These are phyloP conservation scores for Barnardius zonarius DNA, from an alignment of 2,113 vertebrate genomes.

Conservation along the genomic window DNA sequence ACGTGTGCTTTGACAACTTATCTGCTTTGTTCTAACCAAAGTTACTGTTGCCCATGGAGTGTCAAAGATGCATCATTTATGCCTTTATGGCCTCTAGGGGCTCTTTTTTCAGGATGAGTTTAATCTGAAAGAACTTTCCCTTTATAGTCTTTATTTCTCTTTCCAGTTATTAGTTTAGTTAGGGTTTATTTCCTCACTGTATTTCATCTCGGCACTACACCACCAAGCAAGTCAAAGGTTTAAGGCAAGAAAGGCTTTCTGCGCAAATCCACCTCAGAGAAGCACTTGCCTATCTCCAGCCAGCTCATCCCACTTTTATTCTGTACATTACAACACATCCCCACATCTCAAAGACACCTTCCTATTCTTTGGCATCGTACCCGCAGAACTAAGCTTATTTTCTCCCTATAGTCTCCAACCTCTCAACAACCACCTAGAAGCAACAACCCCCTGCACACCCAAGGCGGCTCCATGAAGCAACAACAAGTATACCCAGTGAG, in stretches of 20 bases:
- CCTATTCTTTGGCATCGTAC: background rate
- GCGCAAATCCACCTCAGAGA: background rate
- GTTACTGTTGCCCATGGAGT: background rate
- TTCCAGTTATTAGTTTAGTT: background rate
- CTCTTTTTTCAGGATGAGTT: background rate
- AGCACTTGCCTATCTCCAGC: background rate
- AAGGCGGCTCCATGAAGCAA: background rate
- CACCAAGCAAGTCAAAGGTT: background rate
- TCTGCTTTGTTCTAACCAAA: background rate
- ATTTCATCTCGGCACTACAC: background rate
- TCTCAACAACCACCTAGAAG: background rate
- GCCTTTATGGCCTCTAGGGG: background rate
- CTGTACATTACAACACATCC: accelerated
- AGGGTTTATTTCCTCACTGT: background rate
- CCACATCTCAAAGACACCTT: background rate
- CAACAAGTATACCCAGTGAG: background rate
- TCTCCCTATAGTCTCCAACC: background rate
- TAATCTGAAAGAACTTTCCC: background rate
- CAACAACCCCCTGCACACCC: background rate
- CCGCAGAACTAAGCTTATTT: background rate
- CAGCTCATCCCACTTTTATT: background rate
- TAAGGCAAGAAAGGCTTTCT: background rate
- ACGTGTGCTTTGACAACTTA: background rate
- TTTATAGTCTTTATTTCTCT: background rate
- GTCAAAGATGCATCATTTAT: background rate